phyloP scores from a whole-genome alignment of 2,113 vertebrate genomes.

The Solenodon paradoxus region DNA sequence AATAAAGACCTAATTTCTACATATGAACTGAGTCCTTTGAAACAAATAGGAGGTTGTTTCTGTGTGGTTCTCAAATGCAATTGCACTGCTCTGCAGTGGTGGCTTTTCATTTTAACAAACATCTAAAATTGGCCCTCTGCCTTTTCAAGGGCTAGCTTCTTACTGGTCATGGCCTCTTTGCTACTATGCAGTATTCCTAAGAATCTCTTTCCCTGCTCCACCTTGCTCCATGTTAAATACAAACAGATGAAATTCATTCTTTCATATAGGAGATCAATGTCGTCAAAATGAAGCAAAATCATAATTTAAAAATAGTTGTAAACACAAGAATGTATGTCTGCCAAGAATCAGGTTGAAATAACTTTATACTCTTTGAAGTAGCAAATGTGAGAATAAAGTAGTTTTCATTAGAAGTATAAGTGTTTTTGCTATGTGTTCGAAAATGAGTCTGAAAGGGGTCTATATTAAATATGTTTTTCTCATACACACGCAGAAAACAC shows the following conservation, averaged over 20 bases:
- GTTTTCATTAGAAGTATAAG: not conserved
- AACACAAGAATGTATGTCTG: not conserved
- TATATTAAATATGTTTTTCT: too few species aligned
- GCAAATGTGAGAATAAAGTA: not conserved
- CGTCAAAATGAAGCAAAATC: not conserved
- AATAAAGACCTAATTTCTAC: not conserved
- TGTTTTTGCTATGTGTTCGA: not conserved
- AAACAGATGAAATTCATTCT: not conserved
- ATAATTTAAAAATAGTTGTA: constrained; percentile 20
- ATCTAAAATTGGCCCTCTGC: not conserved
- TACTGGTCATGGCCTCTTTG: not conserved
- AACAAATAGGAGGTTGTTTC: not conserved
- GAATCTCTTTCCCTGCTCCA: not conserved
- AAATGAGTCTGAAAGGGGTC: not conserved
- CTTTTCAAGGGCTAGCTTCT: not conserved
- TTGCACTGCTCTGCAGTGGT: not conserved
- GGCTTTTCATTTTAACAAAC: not conserved
- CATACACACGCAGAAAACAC: not conserved
- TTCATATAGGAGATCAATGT: not conserved
- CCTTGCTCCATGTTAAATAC: not conserved
- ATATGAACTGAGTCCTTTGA: not conserved
- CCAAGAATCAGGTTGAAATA: not conserved
- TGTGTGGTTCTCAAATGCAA: not conserved
- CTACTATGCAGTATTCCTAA: not conserved
- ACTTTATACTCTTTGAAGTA: not conserved